Percentiles rank a stretch among this genome's conserved stretches.
Evolutionary conservation across 2,113 vertebrate genomes (phyloP).

Genomic region (Ptilorrhoa leucosticta): DNA sequence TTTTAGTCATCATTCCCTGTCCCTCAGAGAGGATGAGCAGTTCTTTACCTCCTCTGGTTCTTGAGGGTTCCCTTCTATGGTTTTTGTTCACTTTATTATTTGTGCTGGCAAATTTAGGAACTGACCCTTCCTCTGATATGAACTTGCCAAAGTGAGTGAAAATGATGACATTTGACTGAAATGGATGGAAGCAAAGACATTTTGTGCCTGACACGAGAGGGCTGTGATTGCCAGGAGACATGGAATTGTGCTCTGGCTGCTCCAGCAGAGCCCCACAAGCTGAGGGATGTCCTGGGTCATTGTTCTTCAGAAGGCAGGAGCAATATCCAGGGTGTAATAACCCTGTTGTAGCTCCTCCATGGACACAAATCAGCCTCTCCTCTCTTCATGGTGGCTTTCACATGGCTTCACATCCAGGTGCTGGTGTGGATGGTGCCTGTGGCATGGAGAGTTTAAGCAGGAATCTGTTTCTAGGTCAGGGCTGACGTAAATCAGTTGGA

Average conservation of each 20-base stretch:
- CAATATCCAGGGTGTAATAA: neutral
- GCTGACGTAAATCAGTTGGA: neutral
- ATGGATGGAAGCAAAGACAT: neutral
- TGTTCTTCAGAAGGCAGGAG: neutral
- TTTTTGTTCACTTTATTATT: accelerated
- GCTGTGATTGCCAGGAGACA: neutral
- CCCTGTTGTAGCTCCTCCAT: neutral
- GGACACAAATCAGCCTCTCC: neutral
- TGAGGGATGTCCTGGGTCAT: neutral
- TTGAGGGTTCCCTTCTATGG: accelerated
- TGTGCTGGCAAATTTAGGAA: neutral
- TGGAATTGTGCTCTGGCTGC: neutral
- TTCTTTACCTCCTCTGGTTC: neutral
- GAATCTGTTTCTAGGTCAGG: neutral
- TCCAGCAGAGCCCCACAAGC: neutral
- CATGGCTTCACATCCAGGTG: accelerated
- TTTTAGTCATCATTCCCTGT: neutral
- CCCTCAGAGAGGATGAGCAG: neutral
- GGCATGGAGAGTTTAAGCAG: accelerated
- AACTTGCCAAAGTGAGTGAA: neutral
- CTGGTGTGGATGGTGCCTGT: neutral
- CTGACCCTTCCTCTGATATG: neutral
- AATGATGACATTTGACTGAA: neutral
- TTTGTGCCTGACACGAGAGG: neutral
- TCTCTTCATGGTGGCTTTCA: neutral